Evolutionary conservation across 2,888 invertebrate species (phyloP).

Genomic region (Branchipolynoe longqiensis): DNA sequence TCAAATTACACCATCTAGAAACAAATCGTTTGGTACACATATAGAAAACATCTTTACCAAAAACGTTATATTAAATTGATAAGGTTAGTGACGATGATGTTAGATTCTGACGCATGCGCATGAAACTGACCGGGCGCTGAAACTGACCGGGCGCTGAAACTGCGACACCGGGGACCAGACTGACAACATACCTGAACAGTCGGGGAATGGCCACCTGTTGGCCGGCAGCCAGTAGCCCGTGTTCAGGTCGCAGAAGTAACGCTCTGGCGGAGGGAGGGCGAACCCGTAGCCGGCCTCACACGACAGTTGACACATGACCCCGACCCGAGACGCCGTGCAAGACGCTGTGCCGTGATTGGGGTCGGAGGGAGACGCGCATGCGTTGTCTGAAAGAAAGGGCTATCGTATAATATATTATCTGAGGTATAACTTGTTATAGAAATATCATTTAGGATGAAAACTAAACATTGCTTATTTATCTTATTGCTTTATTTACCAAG

Average conservation of each 20-base stretch:
- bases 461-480: neutral
- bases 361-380: constrained; percentile 83
- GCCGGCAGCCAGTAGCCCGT: constrained; percentile 81
- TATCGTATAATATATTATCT: neutral
- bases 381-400: constrained; percentile 76
- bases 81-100: too few species aligned
- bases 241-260: constrained; percentile 81
- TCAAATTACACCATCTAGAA: too few species aligned
- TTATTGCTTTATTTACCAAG: neutral
- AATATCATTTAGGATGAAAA: neutral
- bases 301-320: constrained; percentile 84
- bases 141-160: too few species aligned
- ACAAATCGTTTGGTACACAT: too few species aligned
- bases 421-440: neutral
- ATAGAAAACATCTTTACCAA: too few species aligned
- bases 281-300: constrained; percentile 86
- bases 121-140: too few species aligned
- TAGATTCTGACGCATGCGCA: too few species aligned
- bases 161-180: too few species aligned
- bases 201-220: constrained; percentile 83
- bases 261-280: constrained; percentile 82
- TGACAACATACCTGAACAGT: constrained; percentile 84
- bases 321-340: constrained; percentile 82
- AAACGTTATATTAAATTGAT: too few species aligned
- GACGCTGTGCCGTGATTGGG: constrained; percentile 83